Conservation (phyloP, 1,140 invertebrate genomes). For the Macrosteles quadrilineatus region DNA sequence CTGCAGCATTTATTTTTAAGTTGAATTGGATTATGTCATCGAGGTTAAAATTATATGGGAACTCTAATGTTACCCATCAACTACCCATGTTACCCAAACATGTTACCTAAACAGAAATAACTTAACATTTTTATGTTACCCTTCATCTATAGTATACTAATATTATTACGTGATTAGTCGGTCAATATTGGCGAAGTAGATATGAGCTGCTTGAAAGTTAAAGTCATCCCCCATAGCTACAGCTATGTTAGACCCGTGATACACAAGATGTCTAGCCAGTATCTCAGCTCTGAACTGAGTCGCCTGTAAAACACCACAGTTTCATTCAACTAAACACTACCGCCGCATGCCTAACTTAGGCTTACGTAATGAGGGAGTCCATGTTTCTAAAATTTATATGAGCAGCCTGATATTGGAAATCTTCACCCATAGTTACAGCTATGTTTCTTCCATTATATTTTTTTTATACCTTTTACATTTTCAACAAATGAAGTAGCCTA, state of each 20-base stretch:
- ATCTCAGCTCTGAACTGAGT: background rate
- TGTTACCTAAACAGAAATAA: too few relatives aligned
- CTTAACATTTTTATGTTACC: too few relatives aligned
- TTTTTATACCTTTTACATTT: background rate
- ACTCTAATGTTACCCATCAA: too few relatives aligned
- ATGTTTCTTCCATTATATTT: conserved; percentile 58
- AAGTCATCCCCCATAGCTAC: conserved; percentile 69
- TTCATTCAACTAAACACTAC: background rate
- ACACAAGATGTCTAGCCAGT: background rate
- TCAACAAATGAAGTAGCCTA: too few relatives aligned
- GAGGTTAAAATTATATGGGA: too few relatives aligned
- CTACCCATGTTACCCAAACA: too few relatives aligned
- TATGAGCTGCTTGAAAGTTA: conserved; percentile 60
- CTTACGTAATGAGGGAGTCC: conserved; percentile 84
- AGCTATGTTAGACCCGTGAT: conserved; percentile 55
- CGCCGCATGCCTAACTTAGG: background rate
- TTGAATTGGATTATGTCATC: too few relatives aligned
- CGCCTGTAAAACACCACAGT: background rate
- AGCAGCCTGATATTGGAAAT: conserved; percentile 89
- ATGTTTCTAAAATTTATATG: conserved; percentile 83
- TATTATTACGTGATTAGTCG: conserved; percentile 54
- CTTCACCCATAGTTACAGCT: conserved; percentile 90
- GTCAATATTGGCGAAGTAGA: conserved; percentile 65
- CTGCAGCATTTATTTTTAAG: too few relatives aligned
- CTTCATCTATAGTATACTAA: too few relatives aligned